phyloP scores from a whole-genome alignment of 2,797 vertebrate genomes.

The Tenualosa ilisha region DNA sequence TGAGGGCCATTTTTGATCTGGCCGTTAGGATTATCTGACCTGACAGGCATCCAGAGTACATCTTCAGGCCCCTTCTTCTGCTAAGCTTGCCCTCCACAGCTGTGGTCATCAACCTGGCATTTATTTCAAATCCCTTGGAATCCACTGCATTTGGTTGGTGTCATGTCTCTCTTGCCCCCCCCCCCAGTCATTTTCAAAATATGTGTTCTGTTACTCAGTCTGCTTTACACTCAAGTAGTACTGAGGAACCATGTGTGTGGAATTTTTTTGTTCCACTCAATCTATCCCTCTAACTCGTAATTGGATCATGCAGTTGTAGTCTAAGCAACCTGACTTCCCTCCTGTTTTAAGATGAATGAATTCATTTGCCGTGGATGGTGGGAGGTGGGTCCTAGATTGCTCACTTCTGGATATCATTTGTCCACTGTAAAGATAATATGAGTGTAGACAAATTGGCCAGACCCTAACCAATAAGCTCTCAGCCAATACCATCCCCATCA shows the following conservation, averaged over 20 bases:
- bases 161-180: neutral
- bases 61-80: constrained; percentile 5
- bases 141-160: neutral
- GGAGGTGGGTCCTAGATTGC: constrained; percentile 40
- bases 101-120: constrained; percentile 33
- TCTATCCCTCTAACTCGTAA: constrained; percentile 18
- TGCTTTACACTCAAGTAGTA: constrained; percentile 7
- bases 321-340: constrained; percentile 31
- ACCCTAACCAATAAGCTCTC: constrained; percentile 43
- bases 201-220: neutral
- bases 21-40: constrained; percentile 36
- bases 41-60: constrained; percentile 28
- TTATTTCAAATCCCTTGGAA: constrained; percentile 24
- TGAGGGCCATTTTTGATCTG: constrained; percentile 41
- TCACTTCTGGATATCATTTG: constrained; percentile 48
- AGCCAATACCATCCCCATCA: constrained; percentile 58
- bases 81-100: constrained; percentile 32
- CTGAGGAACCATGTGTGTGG: neutral
- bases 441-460: constrained; percentile 53
- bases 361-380: constrained; percentile 37
- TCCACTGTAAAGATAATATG: constrained; percentile 55
- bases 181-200: neutral
- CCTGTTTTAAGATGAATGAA: constrained; percentile 43
- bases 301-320: constrained; percentile 27
- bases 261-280: constrained; percentile 20